Base-by-base conservation (phyloP, 2,113 vertebrate species). In the Chlorodrepanis virens region DNA sequence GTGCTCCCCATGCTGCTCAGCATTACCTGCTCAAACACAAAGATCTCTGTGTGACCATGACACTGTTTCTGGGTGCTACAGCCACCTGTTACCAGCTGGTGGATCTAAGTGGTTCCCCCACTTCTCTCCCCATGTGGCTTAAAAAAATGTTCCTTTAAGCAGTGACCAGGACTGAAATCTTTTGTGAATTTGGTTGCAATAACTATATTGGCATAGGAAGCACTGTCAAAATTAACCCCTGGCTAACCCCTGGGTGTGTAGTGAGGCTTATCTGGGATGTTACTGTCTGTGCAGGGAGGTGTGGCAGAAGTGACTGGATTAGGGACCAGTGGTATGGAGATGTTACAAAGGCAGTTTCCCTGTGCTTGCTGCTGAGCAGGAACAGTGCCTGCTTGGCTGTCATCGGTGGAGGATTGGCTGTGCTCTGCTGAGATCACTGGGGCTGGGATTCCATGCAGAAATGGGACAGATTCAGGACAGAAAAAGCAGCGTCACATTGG, bases 41-140 rank as follows among this genome's bases (percentile, higher is more conserved):
- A 2, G 5, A 29, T 35, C 39, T 33, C 23, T 42, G 29, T 20
- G 0, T 29, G 71, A 40, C 63, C 6, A 0, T 10, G n/a, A 7
- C 68, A 10, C 10, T 0, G 0, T 16, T 18, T 61, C 65, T 25
- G 17, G 1, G 12, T 28, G 53, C 42, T 13, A 1, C n/a, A 24
- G 22, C 50, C 68, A 15, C 33, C 40, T 10, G 27, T 12, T 24
- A 22, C 1, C 71, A 28, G 45, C 59, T 29, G 35, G 29, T 3
- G 5, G 64, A 49, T 64, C 64, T 15, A 5, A 27, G 22, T 10
- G 33, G 2, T 10, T 53, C 53, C 63, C 22, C 31, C 44, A 21
- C 33, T 39, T 77, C 45, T 68, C 12, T 60, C 64, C 35, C 9
- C 1, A 1, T 1, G 0, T 23, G 10, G 14, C 54, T 90, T 50